phyloP scores from a whole-genome alignment of 1,140 invertebrate species.

The Papilio machaon region DNA sequence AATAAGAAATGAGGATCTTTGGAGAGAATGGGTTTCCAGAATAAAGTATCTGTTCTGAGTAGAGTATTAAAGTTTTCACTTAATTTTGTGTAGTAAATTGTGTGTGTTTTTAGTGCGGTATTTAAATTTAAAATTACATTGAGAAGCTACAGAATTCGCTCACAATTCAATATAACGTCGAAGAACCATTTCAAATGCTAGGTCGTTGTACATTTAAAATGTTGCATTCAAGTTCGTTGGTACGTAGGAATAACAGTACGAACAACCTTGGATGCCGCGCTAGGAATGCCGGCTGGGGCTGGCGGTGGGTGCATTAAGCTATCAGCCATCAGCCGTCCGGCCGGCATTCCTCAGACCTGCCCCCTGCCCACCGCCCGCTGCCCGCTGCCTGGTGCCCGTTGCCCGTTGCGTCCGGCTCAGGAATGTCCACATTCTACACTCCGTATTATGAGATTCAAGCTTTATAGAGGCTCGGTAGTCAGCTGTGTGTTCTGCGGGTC shows the following conservation, averaged over 20 bases:
- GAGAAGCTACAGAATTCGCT: neutral
- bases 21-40: too few species aligned
- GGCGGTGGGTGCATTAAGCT: conserved; percentile 68
- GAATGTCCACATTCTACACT: conserved; percentile 68
- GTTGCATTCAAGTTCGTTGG: conserved; percentile 41
- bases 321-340: conserved; percentile 69
- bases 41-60: too few species aligned
- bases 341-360: conserved; percentile 69
- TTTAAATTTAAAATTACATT: neutral
- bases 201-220: conserved; percentile 12
- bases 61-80: too few species aligned
- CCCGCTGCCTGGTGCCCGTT: conserved; percentile 47
- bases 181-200: neutral
- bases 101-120: too few species aligned
- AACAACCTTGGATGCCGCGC: conserved; percentile 62
- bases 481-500: neutral
- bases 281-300: conserved; percentile 56
- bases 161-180: neutral
- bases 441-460: neutral
- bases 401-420: conserved; percentile 67
- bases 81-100: too few species aligned
- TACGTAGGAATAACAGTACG: conserved; percentile 46
- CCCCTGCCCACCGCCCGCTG: conserved; percentile 46
- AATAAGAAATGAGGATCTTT: too few species aligned
- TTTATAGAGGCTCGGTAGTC: neutral